Evolutionary conservation across 2,797 vertebrate genomes (phyloP), one percentile per base, ranked within the genome.

Genomic region (Melanotaenia nigrans): DNA sequence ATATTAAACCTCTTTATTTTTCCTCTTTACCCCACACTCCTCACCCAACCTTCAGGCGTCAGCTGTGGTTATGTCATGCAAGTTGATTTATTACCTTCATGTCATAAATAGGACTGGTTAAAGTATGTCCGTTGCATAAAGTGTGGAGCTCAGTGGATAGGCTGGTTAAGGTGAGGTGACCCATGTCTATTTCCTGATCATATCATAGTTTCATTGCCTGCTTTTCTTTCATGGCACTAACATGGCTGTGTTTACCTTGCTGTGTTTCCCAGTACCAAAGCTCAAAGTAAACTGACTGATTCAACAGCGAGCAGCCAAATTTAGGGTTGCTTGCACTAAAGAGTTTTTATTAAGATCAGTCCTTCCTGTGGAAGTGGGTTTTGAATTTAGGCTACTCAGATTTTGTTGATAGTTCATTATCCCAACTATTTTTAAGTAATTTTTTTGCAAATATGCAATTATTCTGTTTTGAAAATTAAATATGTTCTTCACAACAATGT

Each of bases 121-220:
- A 32, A 63, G 65, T 59, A 54, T 56, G 75, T 72, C 60, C 56
- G 65, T 86, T 89, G 68, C 79, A 20, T 87, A 86, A 91, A 11
- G 55, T 6, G 11, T 28, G 58, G 20, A 10, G 66, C 33, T 81
- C 51, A 30, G 69, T 55, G 58, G 56, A 65, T 3, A 35, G 61
- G 36, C 45, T 5, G 35, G 62, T 78, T 42, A 68, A 74, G 75
- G 75, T 86, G 75, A 86, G 73, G 16, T 73, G 71, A 67, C 62
- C 64, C 51, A 38, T 9, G 0, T 18, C 57, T 66, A 35, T 77
- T 72, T 81, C 71, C 69, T 59, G 53, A 80, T 85, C 73, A 40
- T 66, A 66, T 85, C 47, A 9, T 64, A 45, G 18, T 66, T 75
- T 61, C 61, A 32, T n/a, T 4, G 3, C 57, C 66, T 68, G 65